phyloP scores from a whole-genome alignment of 35 echinoderm and acorn worm species.

The Lytechinus pictus region DNA sequence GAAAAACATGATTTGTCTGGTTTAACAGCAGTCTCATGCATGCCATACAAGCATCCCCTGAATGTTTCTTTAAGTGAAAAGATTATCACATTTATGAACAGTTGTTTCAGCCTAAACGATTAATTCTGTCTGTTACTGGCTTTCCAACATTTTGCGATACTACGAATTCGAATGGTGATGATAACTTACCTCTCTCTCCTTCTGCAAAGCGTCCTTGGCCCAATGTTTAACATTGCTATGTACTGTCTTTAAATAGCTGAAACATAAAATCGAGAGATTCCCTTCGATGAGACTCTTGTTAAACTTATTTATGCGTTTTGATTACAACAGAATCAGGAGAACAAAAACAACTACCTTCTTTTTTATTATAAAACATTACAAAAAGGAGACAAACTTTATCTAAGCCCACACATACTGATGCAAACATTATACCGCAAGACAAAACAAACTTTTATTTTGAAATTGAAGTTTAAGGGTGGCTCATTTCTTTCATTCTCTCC shows the following conservation, averaged over 20 bases:
- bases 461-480: no score
- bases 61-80: background rate
- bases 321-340: no score
- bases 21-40: background rate
- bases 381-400: no score
- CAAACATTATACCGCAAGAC: no score
- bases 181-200: conserved; percentile 24
- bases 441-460: no score
- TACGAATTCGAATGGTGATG: background rate
- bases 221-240: conserved; percentile 10
- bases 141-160: background rate
- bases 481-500: no score
- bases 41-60: background rate
- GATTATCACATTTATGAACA: background rate
- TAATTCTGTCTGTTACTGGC: background rate
- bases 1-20: no score
- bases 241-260: conserved; percentile 39
- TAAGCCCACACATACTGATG: no score
- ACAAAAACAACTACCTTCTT: no score
- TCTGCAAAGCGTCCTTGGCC: conserved; percentile 24
- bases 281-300: background rate
- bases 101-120: background rate
- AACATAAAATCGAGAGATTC: background rate
- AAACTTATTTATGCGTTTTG: no score
- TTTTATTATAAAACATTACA: no score